Percentiles rank a stretch among this genome's conserved stretches.
Conservation (phyloP, 1,140 invertebrate genomes). For the Conus ventricosus region DNA sequence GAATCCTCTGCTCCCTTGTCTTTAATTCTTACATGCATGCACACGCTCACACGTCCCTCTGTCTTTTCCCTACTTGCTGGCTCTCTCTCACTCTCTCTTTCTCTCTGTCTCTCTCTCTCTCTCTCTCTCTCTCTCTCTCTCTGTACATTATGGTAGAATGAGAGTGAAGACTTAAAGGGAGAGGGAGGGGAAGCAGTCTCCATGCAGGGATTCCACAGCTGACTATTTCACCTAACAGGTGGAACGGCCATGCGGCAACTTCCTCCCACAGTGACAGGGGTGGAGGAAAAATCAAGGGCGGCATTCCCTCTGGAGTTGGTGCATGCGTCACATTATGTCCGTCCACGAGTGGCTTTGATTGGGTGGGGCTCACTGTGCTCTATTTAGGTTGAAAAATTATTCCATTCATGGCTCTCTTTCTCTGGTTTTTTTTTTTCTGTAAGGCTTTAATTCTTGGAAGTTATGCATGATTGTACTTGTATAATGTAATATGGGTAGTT, state of each 20-base stretch:
- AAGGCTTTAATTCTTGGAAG: too few relatives aligned
- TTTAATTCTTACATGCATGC: background rate
- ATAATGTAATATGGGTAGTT: too few relatives aligned
- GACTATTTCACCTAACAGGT: conserved; percentile 28
- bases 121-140: background rate
- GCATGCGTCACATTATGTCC: conserved; percentile 90
- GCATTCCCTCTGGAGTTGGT: conserved; percentile 94
- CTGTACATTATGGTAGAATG: background rate
- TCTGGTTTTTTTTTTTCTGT: too few relatives aligned
- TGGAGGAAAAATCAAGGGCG: conserved; percentile 82
- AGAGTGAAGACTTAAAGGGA: too few relatives aligned
- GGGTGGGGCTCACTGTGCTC: conserved; percentile 79
- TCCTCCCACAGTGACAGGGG: conserved; percentile 84
- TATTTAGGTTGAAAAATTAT: too few relatives aligned
- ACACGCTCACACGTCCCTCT: too few relatives aligned
- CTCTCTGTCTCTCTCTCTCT: background rate
- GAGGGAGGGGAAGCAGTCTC: too few relatives aligned
- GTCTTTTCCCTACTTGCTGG: background rate
- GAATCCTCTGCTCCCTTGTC: background rate
- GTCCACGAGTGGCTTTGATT: conserved; percentile 84
- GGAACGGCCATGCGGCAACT: conserved; percentile 79
- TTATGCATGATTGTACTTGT: too few relatives aligned
- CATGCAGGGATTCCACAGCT: too few relatives aligned
- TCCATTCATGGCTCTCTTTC: too few relatives aligned
- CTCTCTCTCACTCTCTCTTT: background rate